These are phyloP conservation scores for Galleria mellonella DNA, from an alignment of 1,140 invertebrate species.

Conservation along the genomic window DNA sequence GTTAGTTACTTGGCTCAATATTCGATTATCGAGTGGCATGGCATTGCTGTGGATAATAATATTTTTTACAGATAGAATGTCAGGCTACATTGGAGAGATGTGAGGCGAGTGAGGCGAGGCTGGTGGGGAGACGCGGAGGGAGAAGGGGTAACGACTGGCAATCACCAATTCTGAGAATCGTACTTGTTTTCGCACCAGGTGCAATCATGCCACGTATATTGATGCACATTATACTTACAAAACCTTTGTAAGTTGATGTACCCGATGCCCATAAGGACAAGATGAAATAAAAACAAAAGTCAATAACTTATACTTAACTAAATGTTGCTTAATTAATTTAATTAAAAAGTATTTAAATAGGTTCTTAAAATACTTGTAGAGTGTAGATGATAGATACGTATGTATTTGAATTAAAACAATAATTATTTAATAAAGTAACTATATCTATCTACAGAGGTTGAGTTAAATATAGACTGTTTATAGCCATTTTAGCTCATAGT, in stretches of 20 bases:
- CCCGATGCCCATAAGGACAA: slow-evolving; percentile 1
- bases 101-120: background rate
- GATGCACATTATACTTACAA: slow-evolving; percentile 14
- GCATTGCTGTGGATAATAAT: background rate
- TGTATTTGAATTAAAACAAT: too few species aligned
- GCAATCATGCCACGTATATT: slow-evolving; percentile 28
- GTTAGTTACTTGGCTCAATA: background rate
- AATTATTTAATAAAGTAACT: too few species aligned
- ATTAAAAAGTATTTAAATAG: too few species aligned
- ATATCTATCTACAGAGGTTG: too few species aligned
- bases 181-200: slow-evolving; percentile 42
- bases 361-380: too few species aligned
- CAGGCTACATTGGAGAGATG: slow-evolving; percentile 8
- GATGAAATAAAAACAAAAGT: background rate
- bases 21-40: background rate
- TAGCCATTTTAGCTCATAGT: too few species aligned
- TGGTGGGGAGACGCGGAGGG: background rate
- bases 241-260: slow-evolving; percentile 2
- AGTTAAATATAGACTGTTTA: too few species aligned
- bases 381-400: too few species aligned
- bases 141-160: slow-evolving; percentile 21
- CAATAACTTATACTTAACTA: background rate
- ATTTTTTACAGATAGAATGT: slow-evolving; percentile 13
- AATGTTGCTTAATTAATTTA: too few species aligned
- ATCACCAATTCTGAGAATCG: slow-evolving; percentile 47